These are phyloP conservation scores for Ophion slaviceki DNA, from an alignment of 2,888 invertebrate species.

Conservation along the genomic window DNA sequence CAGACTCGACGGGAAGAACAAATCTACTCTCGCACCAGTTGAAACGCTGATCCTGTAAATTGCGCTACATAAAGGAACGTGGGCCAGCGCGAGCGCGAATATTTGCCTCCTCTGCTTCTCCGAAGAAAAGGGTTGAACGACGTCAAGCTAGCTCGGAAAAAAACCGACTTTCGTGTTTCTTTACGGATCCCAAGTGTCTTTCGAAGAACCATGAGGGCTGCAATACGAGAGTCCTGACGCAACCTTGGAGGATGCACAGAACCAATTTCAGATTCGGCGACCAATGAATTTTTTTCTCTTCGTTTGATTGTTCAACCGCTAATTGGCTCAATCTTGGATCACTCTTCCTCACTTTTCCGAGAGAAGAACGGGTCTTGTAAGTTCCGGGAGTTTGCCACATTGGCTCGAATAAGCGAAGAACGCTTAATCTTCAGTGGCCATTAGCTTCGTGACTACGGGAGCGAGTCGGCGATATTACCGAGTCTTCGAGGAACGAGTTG, in stretches of 20 bases:
- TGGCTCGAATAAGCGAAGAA: constrained; percentile 16
- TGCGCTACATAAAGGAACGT: constrained; percentile 55
- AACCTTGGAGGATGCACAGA: not conserved
- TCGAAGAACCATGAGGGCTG: not conserved
- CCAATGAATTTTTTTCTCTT: not conserved
- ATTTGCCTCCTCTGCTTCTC: constrained; percentile 4
- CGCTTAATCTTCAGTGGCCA: constrained; percentile 34
- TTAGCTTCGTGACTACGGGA: constrained; percentile 34
- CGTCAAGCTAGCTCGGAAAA: constrained; percentile 28
- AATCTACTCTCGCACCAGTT: constrained; percentile 33
- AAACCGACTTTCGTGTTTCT: constrained; percentile 27
- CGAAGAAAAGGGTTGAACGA: not conserved
- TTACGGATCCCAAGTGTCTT: constrained; percentile 21
- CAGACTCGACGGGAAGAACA: not conserved
- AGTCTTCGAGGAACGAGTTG: constrained; percentile 6
- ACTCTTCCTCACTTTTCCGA: not conserved
- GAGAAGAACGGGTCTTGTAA: not conserved
- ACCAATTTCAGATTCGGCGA: constrained; percentile 39
- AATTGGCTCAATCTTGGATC: constrained; percentile 26
- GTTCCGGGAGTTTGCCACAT: not conserved
- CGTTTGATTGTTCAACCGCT: constrained; percentile 19
- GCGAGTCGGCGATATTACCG: constrained; percentile 32
- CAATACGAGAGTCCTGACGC: constrained; percentile 17
- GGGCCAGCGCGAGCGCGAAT: constrained; percentile 11
- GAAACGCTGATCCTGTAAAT: constrained; percentile 55